phyloP scores from a whole-genome alignment of 2,888 invertebrate genomes.

The Ecliptopera silaceata region DNA sequence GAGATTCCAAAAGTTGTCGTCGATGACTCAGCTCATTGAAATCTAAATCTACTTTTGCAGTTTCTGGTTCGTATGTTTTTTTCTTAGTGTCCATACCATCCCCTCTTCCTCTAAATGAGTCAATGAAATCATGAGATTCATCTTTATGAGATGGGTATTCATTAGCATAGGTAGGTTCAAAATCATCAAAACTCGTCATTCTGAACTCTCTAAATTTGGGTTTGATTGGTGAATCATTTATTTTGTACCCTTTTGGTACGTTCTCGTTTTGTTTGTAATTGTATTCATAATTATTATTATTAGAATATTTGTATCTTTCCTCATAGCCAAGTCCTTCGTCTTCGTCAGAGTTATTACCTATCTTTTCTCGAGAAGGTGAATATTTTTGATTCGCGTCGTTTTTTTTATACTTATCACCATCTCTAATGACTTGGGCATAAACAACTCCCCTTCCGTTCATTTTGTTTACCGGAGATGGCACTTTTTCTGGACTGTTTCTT shows the following conservation, averaged over 20 bases:
- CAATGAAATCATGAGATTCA: constrained; percentile 61
- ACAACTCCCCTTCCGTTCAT: constrained; percentile 85
- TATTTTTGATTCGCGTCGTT: constrained; percentile 81
- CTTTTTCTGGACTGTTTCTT: constrained; percentile 75
- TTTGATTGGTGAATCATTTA: constrained; percentile 84
- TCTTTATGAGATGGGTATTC: constrained; percentile 62
- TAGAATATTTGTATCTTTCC: constrained; percentile 73
- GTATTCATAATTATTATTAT: constrained; percentile 66
- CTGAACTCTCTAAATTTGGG: constrained; percentile 85
- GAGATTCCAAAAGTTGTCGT: constrained; percentile 89
- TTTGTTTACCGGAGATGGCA: constrained; percentile 72
- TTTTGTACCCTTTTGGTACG: constrained; percentile 67
- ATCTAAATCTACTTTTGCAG: constrained; percentile 65
- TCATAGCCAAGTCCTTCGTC: constrained; percentile 92
- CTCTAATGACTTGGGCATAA: constrained; percentile 89
- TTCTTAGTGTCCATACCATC: constrained; percentile 86
- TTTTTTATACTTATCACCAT: constrained; percentile 56
- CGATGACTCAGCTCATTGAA: constrained; percentile 87
- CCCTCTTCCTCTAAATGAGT: constrained; percentile 82
- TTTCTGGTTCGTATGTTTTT: constrained; percentile 71
- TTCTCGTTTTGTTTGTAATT: constrained; percentile 78
- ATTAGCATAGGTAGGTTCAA: constrained; percentile 78
- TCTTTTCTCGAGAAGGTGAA: constrained; percentile 73
- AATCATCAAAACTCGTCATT: constrained; percentile 76
- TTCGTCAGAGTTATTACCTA: constrained; percentile 86